Evolutionary conservation across 2,113 vertebrate species (phyloP).

Genomic region (Urocitellus parryii): DNA sequence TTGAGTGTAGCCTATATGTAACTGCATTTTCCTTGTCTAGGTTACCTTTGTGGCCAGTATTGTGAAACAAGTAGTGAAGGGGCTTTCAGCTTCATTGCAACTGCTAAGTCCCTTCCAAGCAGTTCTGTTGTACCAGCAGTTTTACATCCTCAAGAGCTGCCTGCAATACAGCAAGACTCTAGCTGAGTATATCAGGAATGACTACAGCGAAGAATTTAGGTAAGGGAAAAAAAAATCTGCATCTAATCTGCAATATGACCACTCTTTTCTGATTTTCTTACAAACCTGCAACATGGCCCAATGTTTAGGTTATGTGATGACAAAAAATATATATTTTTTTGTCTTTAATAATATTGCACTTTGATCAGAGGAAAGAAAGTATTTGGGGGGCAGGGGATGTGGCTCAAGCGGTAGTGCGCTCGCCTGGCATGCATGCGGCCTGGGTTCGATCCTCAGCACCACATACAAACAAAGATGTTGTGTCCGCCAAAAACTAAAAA

Average conservation of each 20-base stretch:
- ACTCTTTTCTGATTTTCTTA: background rate
- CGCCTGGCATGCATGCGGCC: no score
- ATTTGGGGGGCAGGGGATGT: background rate
- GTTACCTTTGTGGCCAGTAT: constrained; percentile 85
- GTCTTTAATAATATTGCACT: constrained; percentile 28
- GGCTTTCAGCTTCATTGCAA: constrained; percentile 77
- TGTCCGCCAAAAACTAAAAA: no score
- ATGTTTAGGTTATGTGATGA: background rate
- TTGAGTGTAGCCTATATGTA: background rate
- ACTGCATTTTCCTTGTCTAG: constrained; percentile 70
- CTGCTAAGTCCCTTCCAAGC: constrained; percentile 84
- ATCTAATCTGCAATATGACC: background rate
- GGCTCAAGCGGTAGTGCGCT: no score
- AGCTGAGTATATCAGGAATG: constrained; percentile 82
- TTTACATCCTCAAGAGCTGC: constrained; percentile 88
- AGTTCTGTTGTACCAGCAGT: constrained; percentile 89
- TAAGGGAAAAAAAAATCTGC: constrained; percentile 67
- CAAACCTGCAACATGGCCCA: background rate
- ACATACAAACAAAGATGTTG: no score
- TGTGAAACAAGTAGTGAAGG: constrained; percentile 85
- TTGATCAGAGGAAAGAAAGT: background rate
- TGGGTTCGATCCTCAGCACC: no score
- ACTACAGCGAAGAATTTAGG: constrained; percentile 91
- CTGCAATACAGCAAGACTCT: constrained; percentile 86
- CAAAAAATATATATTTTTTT: background rate